Percentiles rank a stretch among this genome's conserved stretches.
Conservation (phyloP, 37 sponge, comb jelly and placozoan genomes). For the Bolinopsis microptera region DNA sequence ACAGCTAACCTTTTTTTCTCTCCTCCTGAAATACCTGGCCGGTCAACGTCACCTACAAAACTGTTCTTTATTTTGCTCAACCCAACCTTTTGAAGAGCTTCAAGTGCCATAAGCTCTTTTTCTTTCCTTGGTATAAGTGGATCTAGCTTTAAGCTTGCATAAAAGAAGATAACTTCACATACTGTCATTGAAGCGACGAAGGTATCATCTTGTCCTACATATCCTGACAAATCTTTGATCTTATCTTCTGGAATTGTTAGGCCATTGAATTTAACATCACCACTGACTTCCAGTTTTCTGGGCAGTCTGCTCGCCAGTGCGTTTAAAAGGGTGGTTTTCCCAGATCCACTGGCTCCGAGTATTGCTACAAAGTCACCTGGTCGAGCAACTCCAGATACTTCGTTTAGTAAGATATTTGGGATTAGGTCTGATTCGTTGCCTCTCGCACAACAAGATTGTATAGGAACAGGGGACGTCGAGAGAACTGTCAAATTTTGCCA, state of each 20-base stretch:
- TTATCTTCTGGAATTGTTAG: neutral
- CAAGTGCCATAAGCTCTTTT: neutral
- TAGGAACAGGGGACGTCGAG: neutral
- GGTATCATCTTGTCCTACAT: neutral
- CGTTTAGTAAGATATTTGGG: neutral
- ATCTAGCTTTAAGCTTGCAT: neutral
- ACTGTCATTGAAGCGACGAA: neutral
- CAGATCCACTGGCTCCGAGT: slow-evolving; percentile 36
- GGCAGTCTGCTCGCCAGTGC: neutral
- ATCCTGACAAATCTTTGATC: neutral
- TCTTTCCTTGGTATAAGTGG: neutral
- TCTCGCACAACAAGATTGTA: neutral
- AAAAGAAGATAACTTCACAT: neutral
- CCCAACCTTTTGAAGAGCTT: neutral
- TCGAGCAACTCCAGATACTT: neutral
- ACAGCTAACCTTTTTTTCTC: slow-evolving; percentile 40
- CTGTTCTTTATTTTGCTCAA: neutral
- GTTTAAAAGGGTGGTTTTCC: slow-evolving; percentile 20
- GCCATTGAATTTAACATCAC: neutral
- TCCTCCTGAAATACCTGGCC: neutral
- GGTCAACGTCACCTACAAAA: neutral
- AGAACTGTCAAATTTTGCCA: slow-evolving; percentile 1
- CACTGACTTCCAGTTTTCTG: neutral
- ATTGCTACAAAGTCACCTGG: slow-evolving; percentile 21
- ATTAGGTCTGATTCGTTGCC: neutral